These are phyloP conservation scores for Antheraea yamamai DNA, from an alignment of 2,888 invertebrate species.

Conservation along the genomic window DNA sequence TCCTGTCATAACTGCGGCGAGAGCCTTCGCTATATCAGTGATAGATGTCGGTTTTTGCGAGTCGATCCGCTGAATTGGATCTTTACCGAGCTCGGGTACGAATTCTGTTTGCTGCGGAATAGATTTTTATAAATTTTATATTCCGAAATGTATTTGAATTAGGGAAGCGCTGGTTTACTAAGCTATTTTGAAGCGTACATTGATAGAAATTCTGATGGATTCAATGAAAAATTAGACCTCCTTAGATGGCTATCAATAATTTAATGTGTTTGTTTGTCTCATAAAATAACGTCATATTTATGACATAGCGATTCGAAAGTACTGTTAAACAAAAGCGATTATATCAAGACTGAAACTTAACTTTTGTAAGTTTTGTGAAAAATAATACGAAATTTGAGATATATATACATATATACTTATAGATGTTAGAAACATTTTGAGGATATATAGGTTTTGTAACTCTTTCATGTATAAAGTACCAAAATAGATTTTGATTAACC, in stretches of 20 bases:
- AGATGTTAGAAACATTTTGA: too few relatives aligned
- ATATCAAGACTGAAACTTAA: too few relatives aligned
- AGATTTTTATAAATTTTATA: slow-evolving; percentile 34
- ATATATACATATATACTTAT: too few relatives aligned
- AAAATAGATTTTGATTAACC: too few relatives aligned
- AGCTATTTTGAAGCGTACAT: not conserved
- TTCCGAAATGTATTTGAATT: slow-evolving; percentile 24
- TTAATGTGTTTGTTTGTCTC: not conserved
- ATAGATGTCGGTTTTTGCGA: slow-evolving; percentile 41
- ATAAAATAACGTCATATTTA: not conserved
- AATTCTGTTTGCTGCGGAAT: slow-evolving; percentile 20
- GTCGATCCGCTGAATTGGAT: slow-evolving; percentile 41
- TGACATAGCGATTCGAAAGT: not conserved
- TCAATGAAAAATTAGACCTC: not conserved
- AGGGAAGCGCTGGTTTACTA: not conserved
- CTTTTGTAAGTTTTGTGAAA: too few relatives aligned
- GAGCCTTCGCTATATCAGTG: slow-evolving; percentile 29
- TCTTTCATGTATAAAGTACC: too few relatives aligned
- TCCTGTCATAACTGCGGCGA: slow-evolving; percentile 12
- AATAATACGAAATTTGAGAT: too few relatives aligned
- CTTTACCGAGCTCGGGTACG: slow-evolving; percentile 29
- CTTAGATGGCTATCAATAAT: not conserved
- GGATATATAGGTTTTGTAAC: too few relatives aligned
- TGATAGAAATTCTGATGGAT: not conserved
- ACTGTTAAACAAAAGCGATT: too few relatives aligned